Percentiles rank a stretch among this genome's conserved stretches.
These are phyloP conservation scores for Microtus ochrogaster DNA, from an alignment of 2,113 vertebrate genomes.

Conservation along the genomic window DNA sequence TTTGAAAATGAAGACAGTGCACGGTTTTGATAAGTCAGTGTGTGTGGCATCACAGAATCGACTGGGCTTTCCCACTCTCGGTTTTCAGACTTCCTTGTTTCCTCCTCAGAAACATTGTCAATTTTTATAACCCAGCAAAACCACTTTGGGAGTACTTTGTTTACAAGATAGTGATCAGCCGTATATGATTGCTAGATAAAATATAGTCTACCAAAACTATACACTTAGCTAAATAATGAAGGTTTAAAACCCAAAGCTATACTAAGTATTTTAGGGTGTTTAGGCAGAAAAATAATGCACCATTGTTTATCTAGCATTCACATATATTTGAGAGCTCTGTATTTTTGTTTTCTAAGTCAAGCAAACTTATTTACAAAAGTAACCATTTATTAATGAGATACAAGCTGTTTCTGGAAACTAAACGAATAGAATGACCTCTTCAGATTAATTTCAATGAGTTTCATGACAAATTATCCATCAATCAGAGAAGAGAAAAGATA, in stretches of 20 bases:
- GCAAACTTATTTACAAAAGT: neutral
- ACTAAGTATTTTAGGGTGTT: neutral
- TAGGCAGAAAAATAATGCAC: neutral
- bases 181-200: neutral
- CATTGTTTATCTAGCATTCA: constrained; percentile 18
- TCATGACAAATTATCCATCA: constrained; percentile 5
- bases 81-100: neutral
- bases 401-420: neutral
- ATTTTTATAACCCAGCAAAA: constrained; percentile 16
- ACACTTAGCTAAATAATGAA: neutral
- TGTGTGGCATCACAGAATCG: neutral
- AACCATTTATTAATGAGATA: neutral
- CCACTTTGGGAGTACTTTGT: constrained; percentile 4
- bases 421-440: neutral
- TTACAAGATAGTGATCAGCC: neutral
- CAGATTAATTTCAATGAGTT: neutral
- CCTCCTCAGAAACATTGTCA: neutral
- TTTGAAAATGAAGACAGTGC: neutral
- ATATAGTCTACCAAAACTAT: neutral
- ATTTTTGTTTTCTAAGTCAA: neutral
- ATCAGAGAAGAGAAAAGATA: neutral
- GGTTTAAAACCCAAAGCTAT: neutral
- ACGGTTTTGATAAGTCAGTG: neutral
- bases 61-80: neutral
- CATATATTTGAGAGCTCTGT: neutral